phyloP scores from a whole-genome alignment of 1,140 invertebrate species.

The Octopus sinensis region DNA sequence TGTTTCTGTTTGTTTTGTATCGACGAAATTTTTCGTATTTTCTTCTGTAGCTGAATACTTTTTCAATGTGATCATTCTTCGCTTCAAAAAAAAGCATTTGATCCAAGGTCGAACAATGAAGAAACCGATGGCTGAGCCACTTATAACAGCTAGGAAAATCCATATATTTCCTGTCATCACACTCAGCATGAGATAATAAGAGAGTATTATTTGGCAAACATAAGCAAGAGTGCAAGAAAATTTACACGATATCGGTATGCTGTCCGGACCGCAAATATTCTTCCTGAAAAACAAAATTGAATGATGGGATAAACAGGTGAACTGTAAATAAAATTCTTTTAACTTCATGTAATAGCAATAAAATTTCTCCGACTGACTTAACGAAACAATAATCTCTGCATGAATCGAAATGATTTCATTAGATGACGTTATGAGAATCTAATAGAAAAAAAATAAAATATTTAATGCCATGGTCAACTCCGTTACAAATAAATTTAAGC shows the following conservation, averaged over 20 bases:
- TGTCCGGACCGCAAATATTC: neutral
- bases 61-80: neutral
- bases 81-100: neutral
- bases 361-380: too few relatives aligned
- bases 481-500: too few relatives aligned
- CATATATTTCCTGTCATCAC: constrained; percentile 11
- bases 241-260: neutral
- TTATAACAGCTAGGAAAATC: neutral
- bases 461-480: too few relatives aligned
- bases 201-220: neutral
- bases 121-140: neutral
- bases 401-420: too few relatives aligned
- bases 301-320: too few relatives aligned
- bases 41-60: neutral
- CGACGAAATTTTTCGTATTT: neutral
- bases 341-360: too few relatives aligned
- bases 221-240: neutral
- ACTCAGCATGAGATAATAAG: constrained; percentile 6
- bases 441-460: too few relatives aligned
- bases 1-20: neutral
- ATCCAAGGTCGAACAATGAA: neutral
- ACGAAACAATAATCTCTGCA: too few relatives aligned
- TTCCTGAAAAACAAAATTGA: neutral
- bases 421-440: too few relatives aligned
- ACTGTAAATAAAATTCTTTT: too few relatives aligned